phyloP scores from a whole-genome alignment of 2,113 vertebrate genomes.

The Ceyx margarethae region DNA sequence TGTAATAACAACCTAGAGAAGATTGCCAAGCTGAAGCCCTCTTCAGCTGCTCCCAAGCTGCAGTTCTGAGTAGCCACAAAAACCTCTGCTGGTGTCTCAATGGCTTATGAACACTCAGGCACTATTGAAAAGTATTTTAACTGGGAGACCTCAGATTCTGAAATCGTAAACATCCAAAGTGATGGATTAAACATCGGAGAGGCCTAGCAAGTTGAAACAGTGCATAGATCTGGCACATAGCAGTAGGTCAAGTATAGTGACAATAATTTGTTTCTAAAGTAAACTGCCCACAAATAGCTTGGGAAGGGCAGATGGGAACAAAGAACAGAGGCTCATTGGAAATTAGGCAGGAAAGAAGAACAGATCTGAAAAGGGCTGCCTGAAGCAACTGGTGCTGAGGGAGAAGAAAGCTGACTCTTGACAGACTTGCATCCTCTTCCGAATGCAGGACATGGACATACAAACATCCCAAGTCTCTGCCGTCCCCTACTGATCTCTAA shows the following conservation, averaged over 20 bases:
- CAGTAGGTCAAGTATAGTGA: accelerated
- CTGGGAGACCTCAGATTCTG: background rate
- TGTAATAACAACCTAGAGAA: background rate
- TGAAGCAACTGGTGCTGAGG: background rate
- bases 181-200: background rate
- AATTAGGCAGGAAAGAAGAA: background rate
- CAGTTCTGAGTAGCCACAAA: background rate
- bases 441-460: accelerated
- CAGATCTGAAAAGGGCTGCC: background rate
- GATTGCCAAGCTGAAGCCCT: background rate
- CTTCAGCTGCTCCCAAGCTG: background rate
- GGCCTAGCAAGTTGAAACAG: background rate
- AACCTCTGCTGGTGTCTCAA: background rate
- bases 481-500: accelerated
- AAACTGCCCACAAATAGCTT: background rate
- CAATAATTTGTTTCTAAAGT: background rate
- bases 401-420: background rate
- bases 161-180: background rate
- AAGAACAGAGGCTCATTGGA: background rate
- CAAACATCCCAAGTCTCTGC: background rate
- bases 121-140: background rate
- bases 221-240: accelerated
- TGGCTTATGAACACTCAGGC: background rate
- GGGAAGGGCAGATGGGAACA: background rate
- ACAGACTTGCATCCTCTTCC: background rate